Evolutionary conservation across 1,140 invertebrate genomes (phyloP), one percentile per base, ranked within the genome.

Genomic region (Acromyrmex charruanus): DNA sequence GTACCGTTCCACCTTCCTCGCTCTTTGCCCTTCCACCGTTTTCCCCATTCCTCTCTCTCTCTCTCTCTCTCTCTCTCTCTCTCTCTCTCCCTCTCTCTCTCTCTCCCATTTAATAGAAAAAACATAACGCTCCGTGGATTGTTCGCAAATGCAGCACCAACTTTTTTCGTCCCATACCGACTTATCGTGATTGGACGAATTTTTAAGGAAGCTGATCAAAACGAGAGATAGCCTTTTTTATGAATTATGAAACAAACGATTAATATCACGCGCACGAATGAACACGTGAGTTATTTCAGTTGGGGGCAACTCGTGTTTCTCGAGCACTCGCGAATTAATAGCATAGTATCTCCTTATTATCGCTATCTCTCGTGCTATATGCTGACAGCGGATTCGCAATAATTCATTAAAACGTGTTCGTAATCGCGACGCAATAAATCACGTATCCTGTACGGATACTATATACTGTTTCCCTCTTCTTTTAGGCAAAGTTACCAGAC

Each of bases 81-180:
- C 31, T n/a, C 28, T 68, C 28, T 68, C 10, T 68, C 9, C 18
- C 9, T 10, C 2, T 10, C n/a, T 31, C 59, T 35, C 16, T 80
- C 79, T 71, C n/a, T 35, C 39, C 31, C 65, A 87, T 77, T 77
- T 84, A 63, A 88, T 92, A 92, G 88, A 90, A 93, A 93, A 94
- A 93, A 93, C 89, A 92, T 91, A 92, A 93, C 86, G 66, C 84
- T 31, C 16, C 61, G 35, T 65, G 87, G 81, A 90, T 92, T 90
- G 90, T 88, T 80, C 80, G 66, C 63, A n/a, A 81, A 81, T 82
- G 12, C 49, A 25, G 28, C 49, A 6, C 6, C 61, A 14, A 25
- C 44, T 75, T 85, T 31, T 74, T 49, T 35, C 28, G n/a, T 21
- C 25, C 25, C 18, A 31, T 39, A 21, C 49, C 39, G 18, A 25